Evolutionary conservation across 2,888 invertebrate genomes (phyloP).

Genomic region (Patella ulyssiponensis): DNA sequence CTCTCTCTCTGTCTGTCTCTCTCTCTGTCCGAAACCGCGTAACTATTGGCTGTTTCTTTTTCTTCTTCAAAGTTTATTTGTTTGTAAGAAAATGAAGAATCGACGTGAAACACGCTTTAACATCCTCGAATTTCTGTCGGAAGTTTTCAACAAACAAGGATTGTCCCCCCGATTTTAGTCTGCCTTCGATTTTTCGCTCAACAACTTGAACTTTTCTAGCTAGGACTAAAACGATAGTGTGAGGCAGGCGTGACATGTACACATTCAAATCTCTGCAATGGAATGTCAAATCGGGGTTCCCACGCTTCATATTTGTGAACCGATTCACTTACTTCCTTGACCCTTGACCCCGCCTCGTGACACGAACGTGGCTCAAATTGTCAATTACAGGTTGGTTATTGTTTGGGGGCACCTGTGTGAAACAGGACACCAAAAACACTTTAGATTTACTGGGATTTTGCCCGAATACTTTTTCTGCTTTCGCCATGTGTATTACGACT

Average conservation of each 20-base stretch:
- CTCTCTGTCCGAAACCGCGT: too few species aligned
- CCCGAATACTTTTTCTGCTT: neutral
- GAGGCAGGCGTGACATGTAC: neutral
- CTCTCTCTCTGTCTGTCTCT: too few species aligned
- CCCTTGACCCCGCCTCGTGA: constrained; percentile 47
- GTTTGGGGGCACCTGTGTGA: constrained; percentile 22
- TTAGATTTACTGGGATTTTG: neutral
- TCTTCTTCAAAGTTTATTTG: too few species aligned
- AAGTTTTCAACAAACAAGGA: neutral
- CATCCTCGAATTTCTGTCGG: too few species aligned
- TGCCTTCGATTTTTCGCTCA: constrained; percentile 2
- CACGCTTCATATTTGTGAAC: constrained; percentile 29
- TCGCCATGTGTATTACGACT: neutral
- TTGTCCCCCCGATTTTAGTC: neutral
- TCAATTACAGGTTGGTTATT: constrained; percentile 20
- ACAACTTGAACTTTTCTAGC: neutral
- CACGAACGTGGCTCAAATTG: constrained; percentile 42
- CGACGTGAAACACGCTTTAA: too few species aligned
- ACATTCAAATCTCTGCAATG: neutral
- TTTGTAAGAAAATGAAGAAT: too few species aligned
- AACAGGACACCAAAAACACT: constrained; percentile 6
- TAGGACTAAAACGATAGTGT: too few species aligned
- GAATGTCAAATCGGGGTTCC: constrained; percentile 27
- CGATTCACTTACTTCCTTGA: constrained; percentile 30
- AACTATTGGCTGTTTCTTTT: too few species aligned